Base-by-base conservation (phyloP, 2,797 vertebrate genomes). In the Molothrus aeneus region DNA sequence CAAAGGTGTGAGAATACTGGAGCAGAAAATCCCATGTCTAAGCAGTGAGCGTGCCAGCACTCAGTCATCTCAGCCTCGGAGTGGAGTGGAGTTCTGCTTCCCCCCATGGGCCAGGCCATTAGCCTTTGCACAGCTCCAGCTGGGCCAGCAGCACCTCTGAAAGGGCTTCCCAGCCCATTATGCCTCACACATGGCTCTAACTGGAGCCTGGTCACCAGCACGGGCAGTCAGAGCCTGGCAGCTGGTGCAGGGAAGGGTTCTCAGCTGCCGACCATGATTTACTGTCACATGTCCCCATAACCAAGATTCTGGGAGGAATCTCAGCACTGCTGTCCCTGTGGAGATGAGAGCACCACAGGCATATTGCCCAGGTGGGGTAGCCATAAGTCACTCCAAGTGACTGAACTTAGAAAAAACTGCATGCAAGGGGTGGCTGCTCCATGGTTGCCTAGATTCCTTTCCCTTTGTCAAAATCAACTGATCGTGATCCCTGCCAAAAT, bases 131-230 rank as follows among this genome's bases (percentile, higher is more conserved):
- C 0, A 4, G 71, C 26, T 36, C 43, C 17, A 50, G 7, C 25
- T 9, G 18, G 45, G 54, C 47, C 56, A 63, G 60, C n/a, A 77
- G 2, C 36, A 4, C 31, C 87, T 64, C 61, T 7, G 28, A 17
- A 51, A 51, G 51, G 47, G 31, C 29, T 51, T 13, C 60, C 28
- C 61, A 38, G 48, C 15, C 28, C 32, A 0, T 17, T 5, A 0
- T 1, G 9, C 25, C 66, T 38, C 20, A 34, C 43, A 54, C 38
- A 0, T 0, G 1, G 17, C 74, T 48, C 70, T 15, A 3, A 7
- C 31, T 47, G 34, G 18, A 70, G 79, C 24, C 72, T 59, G 21
- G 28, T 4, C 73, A 68, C 34, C 8, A 43, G n/a, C 10, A 18
- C 0, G 1, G 16, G 68, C 56, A 78, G 36, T 25, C 59, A 68